Evolutionary conservation across 2,797 vertebrate species (phyloP), one percentile per base, ranked within the genome.

Genomic region (Phrynocephalus forsythii): DNA sequence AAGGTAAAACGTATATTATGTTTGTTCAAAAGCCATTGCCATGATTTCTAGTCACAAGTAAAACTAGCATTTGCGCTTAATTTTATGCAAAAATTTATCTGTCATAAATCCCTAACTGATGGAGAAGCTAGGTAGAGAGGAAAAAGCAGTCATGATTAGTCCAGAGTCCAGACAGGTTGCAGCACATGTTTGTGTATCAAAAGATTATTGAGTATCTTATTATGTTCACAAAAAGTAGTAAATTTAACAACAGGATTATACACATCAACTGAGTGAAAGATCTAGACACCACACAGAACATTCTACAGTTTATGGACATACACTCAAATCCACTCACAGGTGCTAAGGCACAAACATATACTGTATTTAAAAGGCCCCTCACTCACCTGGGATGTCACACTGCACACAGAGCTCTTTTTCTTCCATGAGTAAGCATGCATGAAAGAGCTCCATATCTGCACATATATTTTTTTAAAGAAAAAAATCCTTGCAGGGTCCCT

Each of bases 51-150:
- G 44, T 81, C 67, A 38, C 26, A 79, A 87, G n/a, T 68, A 86
- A 86, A 10, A 3, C 82, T 71, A 71, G 48, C 44, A 30, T 71
- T 71, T 79, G 24, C 38, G 33, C 66, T 33, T 33, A 75, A 20
- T 52, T 75, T 38, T 67, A 33, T 22, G 63, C 30, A 66, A 60
- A 56, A 60, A 48, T 33, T 81, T 66, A 28, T 10, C 11, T 28
- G 0, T 63, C 88, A 87, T 75, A 60, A 11, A 87, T 87, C 24
- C 82, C 92, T 90, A 87, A 87, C 20, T 82, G 72, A 82, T 71
- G 8, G 3, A 69, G 48, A 82, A n/a, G 72, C 10, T 85, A 16
- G 71, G 48, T 24, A 80, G 48, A 5, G 66, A 26, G 48, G 5
- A 72, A 26, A 82, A 75, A 69, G 48, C 77, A 60, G n/a, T 81